Evolutionary conservation across 2,113 vertebrate species (phyloP).

Genomic region (Caracal caracal): DNA sequence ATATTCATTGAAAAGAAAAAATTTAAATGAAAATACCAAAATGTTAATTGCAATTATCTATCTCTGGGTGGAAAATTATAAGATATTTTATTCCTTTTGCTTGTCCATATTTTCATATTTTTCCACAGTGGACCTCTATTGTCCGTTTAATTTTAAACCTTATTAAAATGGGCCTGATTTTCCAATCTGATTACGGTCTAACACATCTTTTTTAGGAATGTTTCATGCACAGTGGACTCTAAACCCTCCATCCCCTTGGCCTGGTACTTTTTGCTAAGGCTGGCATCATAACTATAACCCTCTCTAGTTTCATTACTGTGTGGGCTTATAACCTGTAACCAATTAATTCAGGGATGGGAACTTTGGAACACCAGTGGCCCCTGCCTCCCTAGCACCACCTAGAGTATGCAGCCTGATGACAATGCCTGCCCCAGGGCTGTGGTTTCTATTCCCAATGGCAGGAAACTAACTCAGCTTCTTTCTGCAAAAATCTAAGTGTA

Average conservation of each 20-base stretch:
- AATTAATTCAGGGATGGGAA: background rate
- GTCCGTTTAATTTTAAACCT: background rate
- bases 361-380: background rate
- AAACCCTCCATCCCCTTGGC: background rate
- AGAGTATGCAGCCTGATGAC: background rate
- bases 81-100: background rate
- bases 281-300: background rate
- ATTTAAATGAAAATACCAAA: background rate
- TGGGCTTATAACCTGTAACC: background rate
- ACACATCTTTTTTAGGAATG: background rate
- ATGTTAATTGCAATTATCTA: background rate
- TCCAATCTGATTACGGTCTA: background rate
- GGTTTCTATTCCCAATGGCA: background rate
- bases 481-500: background rate
- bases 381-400: background rate
- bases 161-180: background rate
- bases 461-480: background rate
- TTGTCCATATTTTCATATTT: slow-evolving; percentile 1
- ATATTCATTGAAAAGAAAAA: background rate
- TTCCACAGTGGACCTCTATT: background rate
- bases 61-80: background rate
- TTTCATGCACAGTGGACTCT: background rate
- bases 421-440: background rate
- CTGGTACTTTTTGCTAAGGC: background rate
- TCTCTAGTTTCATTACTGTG: background rate